Evolutionary conservation across 2,797 vertebrate species (phyloP).

Genomic region (Poecile montanus): DNA sequence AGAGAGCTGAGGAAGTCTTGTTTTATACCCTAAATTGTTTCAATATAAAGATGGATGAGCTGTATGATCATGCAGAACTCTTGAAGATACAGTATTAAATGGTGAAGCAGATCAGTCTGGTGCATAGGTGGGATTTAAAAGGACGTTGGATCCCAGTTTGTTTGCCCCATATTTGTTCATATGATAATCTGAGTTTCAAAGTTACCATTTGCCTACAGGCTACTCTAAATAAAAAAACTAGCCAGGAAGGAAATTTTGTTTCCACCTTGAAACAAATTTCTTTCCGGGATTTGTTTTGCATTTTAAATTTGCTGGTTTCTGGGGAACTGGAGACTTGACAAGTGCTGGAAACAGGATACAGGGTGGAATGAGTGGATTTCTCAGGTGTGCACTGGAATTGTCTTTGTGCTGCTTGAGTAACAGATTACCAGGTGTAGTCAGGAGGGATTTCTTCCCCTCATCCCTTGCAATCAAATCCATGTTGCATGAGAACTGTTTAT

Average conservation of each 20-base stretch:
- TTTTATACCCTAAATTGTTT: not conserved
- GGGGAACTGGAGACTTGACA: not conserved
- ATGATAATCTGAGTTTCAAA: not conserved
- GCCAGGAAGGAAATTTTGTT: not conserved
- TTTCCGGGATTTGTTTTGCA: constrained; percentile 5
- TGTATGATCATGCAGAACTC: not conserved
- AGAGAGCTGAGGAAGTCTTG: not conserved
- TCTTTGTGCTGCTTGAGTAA: not conserved
- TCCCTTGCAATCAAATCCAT: not conserved
- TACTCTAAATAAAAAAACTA: not conserved
- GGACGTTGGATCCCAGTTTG: not conserved
- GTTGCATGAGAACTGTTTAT: not conserved
- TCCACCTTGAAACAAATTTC: not conserved
- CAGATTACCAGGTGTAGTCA: not conserved
- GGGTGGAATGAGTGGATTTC: not conserved
- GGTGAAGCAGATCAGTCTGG: not conserved
- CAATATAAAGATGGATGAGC: not conserved
- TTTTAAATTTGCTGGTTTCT: not conserved
- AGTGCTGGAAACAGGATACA: constrained; percentile 19
- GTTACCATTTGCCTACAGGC: not conserved
- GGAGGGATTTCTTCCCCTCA: constrained; percentile 19
- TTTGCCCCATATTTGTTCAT: not conserved
- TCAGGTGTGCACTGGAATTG: constrained; percentile 29
- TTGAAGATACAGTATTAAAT: not conserved
- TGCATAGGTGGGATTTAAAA: not conserved